Base-by-base conservation (phyloP, 2,113 vertebrate species). In the Pungitius pungitius region DNA sequence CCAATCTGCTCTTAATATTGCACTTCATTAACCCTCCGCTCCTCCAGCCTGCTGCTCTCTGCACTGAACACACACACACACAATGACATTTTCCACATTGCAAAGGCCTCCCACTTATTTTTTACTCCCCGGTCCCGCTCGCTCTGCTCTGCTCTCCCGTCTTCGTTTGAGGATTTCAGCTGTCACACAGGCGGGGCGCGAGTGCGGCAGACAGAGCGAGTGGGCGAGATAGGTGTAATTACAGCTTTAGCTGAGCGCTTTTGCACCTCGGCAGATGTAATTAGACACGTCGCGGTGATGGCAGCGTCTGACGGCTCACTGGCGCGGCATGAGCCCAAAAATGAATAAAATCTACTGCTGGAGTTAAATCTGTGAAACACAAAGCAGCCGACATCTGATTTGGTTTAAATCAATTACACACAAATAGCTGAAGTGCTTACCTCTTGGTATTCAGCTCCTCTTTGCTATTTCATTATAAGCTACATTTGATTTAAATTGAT, bases 221-320 rank as follows among this genome's bases (percentile, higher is more conserved):
- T 86, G 80, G 85, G 86, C 59, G 77, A 85, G 73, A 76, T 64
- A 74, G 67, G 72, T 86, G 71, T 92, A 93, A 93, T 94, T 92
- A 92, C 84, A 90, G 83, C 80, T 78, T 88, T 45, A 35, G 71
- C 83, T 6, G 70, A 75, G 67, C 2, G 39, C 58, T 52, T 90
- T 93, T 67, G 67, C 93, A 92, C 90, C 89, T 86, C 55, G 75
- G 80, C 80, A 90, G 87, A 91, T 86, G 88, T 83, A 92, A 93
- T 92, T 91, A 91, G 82, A 85, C 60, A 68, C 82, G 87, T 87
- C 58, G 65, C 85, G 61, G 35, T 62, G 79, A 89, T 62, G 78
- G 47, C 60, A 73, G 66, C 39, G 85, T 90, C 90, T 93, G 79
- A 81, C 89, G 82, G 81, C 75, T 77, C 55, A 30, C 30, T 15